Percentiles rank a stretch among this genome's conserved stretches.
Evolutionary conservation across 2,113 vertebrate genomes (phyloP).

Genomic region (Notarius lentiginosus): DNA sequence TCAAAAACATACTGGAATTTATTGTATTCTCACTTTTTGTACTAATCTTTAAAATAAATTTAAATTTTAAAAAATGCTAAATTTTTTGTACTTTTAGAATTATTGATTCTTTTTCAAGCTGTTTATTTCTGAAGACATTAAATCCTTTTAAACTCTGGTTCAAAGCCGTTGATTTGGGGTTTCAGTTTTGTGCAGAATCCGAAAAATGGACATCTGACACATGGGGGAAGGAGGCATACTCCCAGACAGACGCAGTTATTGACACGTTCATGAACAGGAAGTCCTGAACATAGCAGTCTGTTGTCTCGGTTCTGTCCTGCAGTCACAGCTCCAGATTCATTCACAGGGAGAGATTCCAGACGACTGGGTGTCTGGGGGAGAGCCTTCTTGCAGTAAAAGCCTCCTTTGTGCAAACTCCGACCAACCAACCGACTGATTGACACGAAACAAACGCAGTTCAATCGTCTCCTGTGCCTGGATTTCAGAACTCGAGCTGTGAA

Average conservation of each 20-base stretch:
- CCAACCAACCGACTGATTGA: not conserved
- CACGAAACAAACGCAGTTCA: not conserved
- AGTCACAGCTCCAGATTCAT: not conserved
- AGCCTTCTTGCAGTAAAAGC: not conserved
- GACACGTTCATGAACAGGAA: constrained; percentile 3
- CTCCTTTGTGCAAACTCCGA: constrained; percentile 1
- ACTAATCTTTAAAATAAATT: too few species aligned
- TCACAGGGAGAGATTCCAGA: not conserved
- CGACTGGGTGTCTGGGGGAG: not conserved
- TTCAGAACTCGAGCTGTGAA: not conserved
- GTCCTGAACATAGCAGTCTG: constrained; percentile 19
- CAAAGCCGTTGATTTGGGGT: not conserved
- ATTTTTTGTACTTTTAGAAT: too few species aligned
- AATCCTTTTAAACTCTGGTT: not conserved
- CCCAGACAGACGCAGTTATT: not conserved
- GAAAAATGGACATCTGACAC: not conserved
- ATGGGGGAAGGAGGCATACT: not conserved
- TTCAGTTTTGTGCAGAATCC: not conserved
- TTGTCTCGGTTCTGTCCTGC: constrained; percentile 10
- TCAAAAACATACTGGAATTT: too few species aligned
- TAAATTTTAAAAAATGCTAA: too few species aligned
- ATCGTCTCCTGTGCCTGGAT: not conserved
- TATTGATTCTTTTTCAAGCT: not conserved
- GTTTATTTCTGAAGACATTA: not conserved
- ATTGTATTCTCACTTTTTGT: too few species aligned